Base-by-base conservation (phyloP, 2,888 invertebrate species). In the Melieria crassipennis region DNA sequence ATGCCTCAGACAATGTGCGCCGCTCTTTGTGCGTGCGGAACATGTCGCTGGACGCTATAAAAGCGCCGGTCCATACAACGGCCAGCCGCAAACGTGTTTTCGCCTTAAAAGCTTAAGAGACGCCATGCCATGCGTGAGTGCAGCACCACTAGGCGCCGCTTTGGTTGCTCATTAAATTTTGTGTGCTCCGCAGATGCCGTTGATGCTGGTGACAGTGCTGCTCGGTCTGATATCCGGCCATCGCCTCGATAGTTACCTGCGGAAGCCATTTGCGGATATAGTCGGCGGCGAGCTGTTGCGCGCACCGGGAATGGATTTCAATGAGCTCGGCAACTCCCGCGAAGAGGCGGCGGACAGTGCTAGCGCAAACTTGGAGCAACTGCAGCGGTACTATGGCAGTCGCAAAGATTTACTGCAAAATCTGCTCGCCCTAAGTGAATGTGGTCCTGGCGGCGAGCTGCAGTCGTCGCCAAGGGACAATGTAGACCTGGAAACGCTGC, bases 81-180 rank as follows among this genome's bases (percentile, higher is more conserved):
- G 52, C 46, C 55, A 61, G 45, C 47, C 13, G 45, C 16, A 47
- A 30, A 47, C 60, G 43, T 7, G 48, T 56, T 16, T 13, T n/a
- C 11, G 16, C 13, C 9, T 30, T 52, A 5, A 16, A 10, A 11
- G 58, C 50, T 70, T 63, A 63, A 50, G 48, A 13, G 66, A 16
- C 61, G 52, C 65, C 65, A 78, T 78, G 78, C 69, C 70, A 63
- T 76, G 76, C 74, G 75, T 76, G 66, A 73, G 58, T 45, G 56
- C 45, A 9, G 42, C 50, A 46, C 65, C 48, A 52, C 10, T n/a
- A 7, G 52, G 30, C 11, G 6, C 52, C 11, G 7, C 11, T n/a
- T 7, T n/a, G 5, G 5, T 52, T n/a, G 13, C 52, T 7, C 30
- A 30, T 30, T 5, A 52, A 10, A 52, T 71, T 60, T 9, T 7